These are phyloP conservation scores for Phalacrocorax brasilianus DNA, from an alignment of 2,113 vertebrate genomes.

Conservation along the genomic window DNA sequence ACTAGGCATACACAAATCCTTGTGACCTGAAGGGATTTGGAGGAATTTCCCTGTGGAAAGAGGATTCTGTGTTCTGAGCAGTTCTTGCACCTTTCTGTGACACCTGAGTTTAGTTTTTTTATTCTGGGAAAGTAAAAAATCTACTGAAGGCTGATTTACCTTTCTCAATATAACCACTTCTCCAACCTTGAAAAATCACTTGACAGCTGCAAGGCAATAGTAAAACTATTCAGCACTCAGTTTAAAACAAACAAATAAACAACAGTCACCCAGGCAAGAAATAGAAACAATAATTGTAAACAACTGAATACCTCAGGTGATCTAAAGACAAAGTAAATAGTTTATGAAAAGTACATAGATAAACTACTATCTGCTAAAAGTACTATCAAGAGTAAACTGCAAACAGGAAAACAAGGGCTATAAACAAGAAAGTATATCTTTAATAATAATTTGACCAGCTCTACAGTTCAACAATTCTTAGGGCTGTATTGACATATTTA, in stretches of 20 bases:
- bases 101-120: neutral
- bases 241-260: neutral
- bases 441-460: neutral
- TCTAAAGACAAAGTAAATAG: neutral
- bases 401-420: neutral
- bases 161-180: neutral
- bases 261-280: neutral
- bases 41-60: neutral
- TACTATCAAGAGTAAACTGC: neutral
- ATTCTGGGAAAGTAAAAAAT: neutral
- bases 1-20: neutral
- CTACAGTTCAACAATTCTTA: neutral
- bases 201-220: neutral
- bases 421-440: neutral
- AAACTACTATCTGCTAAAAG: neutral
- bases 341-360: neutral
- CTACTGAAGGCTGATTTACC: neutral
- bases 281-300: neutral
- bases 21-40: neutral
- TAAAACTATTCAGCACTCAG: neutral
- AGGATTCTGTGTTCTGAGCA: neutral
- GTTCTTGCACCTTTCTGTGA: neutral
- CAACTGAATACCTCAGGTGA: neutral
- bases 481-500: neutral
- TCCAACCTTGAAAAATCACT: neutral